Evolutionary conservation across 2,113 vertebrate genomes (phyloP), one percentile per base, ranked within the genome.

Genomic region (Muntiacus muntjak): DNA sequence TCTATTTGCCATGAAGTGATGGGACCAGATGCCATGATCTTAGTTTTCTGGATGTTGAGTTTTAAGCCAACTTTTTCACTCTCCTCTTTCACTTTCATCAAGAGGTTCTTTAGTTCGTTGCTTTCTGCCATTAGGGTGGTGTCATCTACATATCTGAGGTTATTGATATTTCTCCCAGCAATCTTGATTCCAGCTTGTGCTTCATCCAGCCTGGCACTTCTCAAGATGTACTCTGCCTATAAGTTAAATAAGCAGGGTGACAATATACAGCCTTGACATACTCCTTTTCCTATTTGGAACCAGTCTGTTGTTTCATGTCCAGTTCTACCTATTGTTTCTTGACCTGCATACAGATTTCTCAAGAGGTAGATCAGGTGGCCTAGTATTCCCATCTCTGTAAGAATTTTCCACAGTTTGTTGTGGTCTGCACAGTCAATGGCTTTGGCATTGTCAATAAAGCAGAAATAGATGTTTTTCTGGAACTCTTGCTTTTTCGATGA

Each of bases 91-190:
- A 64, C 62, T 64, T 64, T 64, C 62, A 64, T 64, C 30, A 64
- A 9, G 30, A 64, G 30, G 15, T 3, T 64, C 1, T 17, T n/a
- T n/a, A n/a, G 33, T 19, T 54, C 17, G n/a, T 64, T 1, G 0
- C 15, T n/a, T 64, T n/a, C 62, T 64, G 62, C 62, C 30, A 17
- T 64, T 4, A 64, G 30, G 15, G 15, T 64, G 62, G 62, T 64
- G 7, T 64, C 62, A 64, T 64, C 33, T 64, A 16, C 62, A n/a
- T n/a, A 64, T 64, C 15, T 64, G 62, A 64, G 62, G 62, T n/a
- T n/a, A 64, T 64, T 64, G 62, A 4, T 64, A 64, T 64, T 64
- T 64, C 62, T 64, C 62, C 62, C 1, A 0, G 16, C 1, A n/a
- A n/a, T n/a, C 62, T n/a, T 64, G 62, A 64, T 64, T 64, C 30